These are phyloP conservation scores for Mylabris phalerata DNA, from an alignment of 1,140 invertebrate genomes.

Conservation along the genomic window DNA sequence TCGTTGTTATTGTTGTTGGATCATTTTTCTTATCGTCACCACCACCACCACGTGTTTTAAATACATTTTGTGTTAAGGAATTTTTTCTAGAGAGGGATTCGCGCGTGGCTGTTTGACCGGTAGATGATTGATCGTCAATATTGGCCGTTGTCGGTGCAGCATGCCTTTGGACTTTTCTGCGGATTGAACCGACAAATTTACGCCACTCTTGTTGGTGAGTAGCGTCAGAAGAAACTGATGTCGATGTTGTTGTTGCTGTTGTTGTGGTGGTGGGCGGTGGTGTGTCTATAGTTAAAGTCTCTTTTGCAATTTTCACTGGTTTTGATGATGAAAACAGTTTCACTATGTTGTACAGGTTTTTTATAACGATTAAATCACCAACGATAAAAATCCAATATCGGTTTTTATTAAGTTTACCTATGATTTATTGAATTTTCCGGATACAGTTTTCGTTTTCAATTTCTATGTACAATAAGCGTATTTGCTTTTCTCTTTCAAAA, in stretches of 20 bases:
- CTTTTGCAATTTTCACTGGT: slow-evolving; percentile 33
- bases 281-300: slow-evolving; percentile 27
- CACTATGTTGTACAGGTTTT: slow-evolving; percentile 36
- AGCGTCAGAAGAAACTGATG: slow-evolving; percentile 12
- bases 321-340: slow-evolving; percentile 31
- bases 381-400: too few species aligned
- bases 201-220: slow-evolving; percentile 38
- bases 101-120: slow-evolving; percentile 20
- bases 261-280: too few species aligned
- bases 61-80: slow-evolving; percentile 37
- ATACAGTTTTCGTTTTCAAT: too few species aligned
- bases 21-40: slow-evolving; percentile 3
- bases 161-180: slow-evolving; percentile 7
- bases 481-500: slow-evolving; percentile 24
- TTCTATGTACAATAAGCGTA: slow-evolving; percentile 32
- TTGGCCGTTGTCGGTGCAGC: slow-evolving; percentile 14
- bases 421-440: too few species aligned
- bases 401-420: too few species aligned
- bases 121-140: slow-evolving; percentile 11
- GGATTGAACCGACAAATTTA: slow-evolving; percentile 40
- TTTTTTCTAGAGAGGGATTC: slow-evolving; percentile 34
- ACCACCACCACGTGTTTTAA: slow-evolving; percentile 18
- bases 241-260: too few species aligned
- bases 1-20: slow-evolving; percentile 21
- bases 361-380: too few species aligned